Base-by-base conservation (phyloP, 2,888 invertebrate species). In the Conistra vaccinii region DNA sequence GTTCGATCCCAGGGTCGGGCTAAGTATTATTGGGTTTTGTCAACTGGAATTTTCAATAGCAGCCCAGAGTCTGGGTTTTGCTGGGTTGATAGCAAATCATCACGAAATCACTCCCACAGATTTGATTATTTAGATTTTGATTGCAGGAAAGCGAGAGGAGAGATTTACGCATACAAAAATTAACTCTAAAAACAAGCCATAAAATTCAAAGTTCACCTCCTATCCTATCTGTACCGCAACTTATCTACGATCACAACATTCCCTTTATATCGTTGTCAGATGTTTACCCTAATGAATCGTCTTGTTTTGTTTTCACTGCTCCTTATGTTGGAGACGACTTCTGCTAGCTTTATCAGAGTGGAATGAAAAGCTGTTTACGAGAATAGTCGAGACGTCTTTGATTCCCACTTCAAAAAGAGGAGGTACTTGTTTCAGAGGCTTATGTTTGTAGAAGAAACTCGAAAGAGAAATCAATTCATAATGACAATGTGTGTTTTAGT, bases 241-340 rank as follows among this genome's bases (percentile, higher is more conserved):
- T 72, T 79, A 79, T 79, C 69, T 79, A 48, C 32, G 20, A 85
- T 61, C 77, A 69, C 51, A 4, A 70, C 32, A 35, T 74, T 62
- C 75, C 77, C 76, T 86, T 85, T 81, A 83, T 81, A 76, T 62
- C 20, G 69, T 79, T 74, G 83, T 83, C 85, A 82, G 81, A 83
- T 80, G 84, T 87, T 86, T 79, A 67, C 81, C 76, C 32, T 84
- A 87, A 87, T 86, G 80, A 87, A 89, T 85, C 73, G 83, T 58
- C 32, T 29, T 87, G 83, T 85, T 83, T 81, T 74, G 82, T 80
- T 78, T 74, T 69, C 84, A 84, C 53, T 74, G 77, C 70, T 61
- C 73, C 55, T 78, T 77, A 67, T 73, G 62, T 60, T 55, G 45
- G 57, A 66, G 39, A 29, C 1, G 55, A 61, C n/a, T 71, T 48